A percentile compares a stretch with the other conserved stretches of the same genome.
Evolutionary conservation across 2,888 invertebrate species (phyloP).

Genomic region (Drosophila cyrtoloma): DNA sequence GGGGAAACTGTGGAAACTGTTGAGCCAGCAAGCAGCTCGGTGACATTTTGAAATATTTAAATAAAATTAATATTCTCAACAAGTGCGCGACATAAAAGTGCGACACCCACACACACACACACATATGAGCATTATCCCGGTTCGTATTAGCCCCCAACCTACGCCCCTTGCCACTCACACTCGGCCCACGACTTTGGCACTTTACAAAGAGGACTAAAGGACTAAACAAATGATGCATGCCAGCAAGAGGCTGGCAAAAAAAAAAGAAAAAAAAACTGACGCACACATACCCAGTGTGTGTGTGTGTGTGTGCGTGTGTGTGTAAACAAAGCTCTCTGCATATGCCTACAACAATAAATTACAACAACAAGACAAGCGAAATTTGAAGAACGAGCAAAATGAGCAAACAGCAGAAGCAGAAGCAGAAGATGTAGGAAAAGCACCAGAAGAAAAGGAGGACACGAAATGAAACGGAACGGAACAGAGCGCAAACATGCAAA

Average conservation of each 20-base stretch:
- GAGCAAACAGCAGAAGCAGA: conserved; percentile 31
- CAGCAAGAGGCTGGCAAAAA: conserved; percentile 46
- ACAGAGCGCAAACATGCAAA: conserved; percentile 56
- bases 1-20: conserved; percentile 24
- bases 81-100: conserved; percentile 71
- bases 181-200: conserved; percentile 49
- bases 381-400: conserved; percentile 65
- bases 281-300: conserved; percentile 15
- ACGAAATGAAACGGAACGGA: conserved; percentile 31
- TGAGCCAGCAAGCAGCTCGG: conserved; percentile 41
- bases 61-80: conserved; percentile 78
- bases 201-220: conserved; percentile 71
- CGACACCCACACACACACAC: conserved; percentile 46
- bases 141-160: background rate
- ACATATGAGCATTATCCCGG: conserved; percentile 34
- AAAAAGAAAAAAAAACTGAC: conserved; percentile 15
- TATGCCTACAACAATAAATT: conserved; percentile 56
- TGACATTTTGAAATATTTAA: conserved; percentile 68
- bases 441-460: conserved; percentile 8
- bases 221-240: conserved; percentile 78
- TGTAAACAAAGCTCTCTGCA: conserved; percentile 54
- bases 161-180: background rate
- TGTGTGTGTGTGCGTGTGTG: conserved; percentile 7
- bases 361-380: conserved; percentile 49
- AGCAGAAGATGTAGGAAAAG: background rate